Evolutionary conservation across 2,888 invertebrate genomes (phyloP).

Genomic region (Nomada fabriciana): DNA sequence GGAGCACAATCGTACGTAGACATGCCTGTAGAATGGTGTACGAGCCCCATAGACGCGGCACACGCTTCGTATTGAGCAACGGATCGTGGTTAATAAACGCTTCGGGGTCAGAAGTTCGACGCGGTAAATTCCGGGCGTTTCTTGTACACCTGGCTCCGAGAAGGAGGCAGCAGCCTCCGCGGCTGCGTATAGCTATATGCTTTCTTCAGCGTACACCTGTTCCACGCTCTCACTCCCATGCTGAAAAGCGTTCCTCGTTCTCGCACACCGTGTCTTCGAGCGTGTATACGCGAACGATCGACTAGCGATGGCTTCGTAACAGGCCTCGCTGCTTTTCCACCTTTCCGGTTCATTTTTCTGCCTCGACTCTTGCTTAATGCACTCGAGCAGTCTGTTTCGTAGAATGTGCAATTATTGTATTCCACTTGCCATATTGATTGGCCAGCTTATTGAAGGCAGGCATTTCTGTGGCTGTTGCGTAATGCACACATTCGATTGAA

Average conservation of each 20-base stretch:
- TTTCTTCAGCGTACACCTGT: slow-evolving; percentile 70
- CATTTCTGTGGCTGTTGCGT: no score
- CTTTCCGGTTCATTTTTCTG: slow-evolving; percentile 33
- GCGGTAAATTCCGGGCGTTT: slow-evolving; percentile 65
- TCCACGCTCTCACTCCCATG: slow-evolving; percentile 62
- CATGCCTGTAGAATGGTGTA: slow-evolving; percentile 9
- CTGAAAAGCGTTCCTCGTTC: slow-evolving; percentile 50
- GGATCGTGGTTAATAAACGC: slow-evolving; percentile 68
- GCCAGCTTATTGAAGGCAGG: no score
- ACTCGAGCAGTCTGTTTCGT: neutral
- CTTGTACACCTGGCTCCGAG: slow-evolving; percentile 66
- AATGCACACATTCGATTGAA: no score
- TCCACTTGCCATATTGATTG: neutral
- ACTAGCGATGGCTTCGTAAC: slow-evolving; percentile 58
- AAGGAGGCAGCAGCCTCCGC: slow-evolving; percentile 51
- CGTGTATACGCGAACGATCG: slow-evolving; percentile 18
- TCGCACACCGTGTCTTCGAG: slow-evolving; percentile 29
- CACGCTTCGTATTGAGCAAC: slow-evolving; percentile 63
- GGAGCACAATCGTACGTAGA: neutral
- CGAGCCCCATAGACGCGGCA: slow-evolving; percentile 29
- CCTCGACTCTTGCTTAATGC: neutral
- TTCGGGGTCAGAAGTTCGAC: slow-evolving; percentile 72
- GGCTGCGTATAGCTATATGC: slow-evolving; percentile 45
- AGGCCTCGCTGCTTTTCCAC: slow-evolving; percentile 21
- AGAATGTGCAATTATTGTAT: neutral